Base-by-base conservation (phyloP, 2,797 vertebrate genomes). In the Pelodytes ibericus region DNA sequence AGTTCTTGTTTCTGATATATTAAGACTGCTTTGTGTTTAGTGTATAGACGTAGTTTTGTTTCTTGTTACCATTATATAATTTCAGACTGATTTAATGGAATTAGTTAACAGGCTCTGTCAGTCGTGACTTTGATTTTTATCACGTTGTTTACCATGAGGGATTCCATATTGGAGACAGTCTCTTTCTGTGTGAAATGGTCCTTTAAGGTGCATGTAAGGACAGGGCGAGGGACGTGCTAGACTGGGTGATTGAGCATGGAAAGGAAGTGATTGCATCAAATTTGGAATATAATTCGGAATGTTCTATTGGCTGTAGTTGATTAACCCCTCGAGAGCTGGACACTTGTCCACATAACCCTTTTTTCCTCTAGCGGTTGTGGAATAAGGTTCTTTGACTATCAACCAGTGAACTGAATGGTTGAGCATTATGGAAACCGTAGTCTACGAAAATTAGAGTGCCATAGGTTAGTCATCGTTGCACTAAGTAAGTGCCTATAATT, bases 171-270 rank as follows among this genome's bases (percentile, higher is more conserved):
- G 25, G 18, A 61, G 24, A 4, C 69, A 31, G 25, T 30, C 26
- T 61, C 18, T 61, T 69, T 60, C 8, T 47, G 27, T 67, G 31
- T 75, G 51, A 68, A 22, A 26, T 24, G 47, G 56, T 64, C 31
- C 39, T 29, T 75, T 20, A 57, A 36, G 49, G 41, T 69, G 57
- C 44, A 51, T 69, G 27, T 75, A 53, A 75, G 57, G 58, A 75
- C 64, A 75, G 18, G 18, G 26, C 36, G 30, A 9, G 47, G 26
- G n/a, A 2, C 44, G 10, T 53, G 18, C 41, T 29, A 4, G 36
- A 30, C 24, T 36, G 51, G 66, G 44, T 36, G 39, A 13, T 49
- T 49, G 20, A 62, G 6, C 53, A 61, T 53, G 13, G 8, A 72
- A 51, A 36, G 4, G n/a, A 72, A 51, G 49, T 53, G 15, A 51